Conservation (phyloP, 2,888 invertebrate species). For the Bembecia ichneumoniformis region DNA sequence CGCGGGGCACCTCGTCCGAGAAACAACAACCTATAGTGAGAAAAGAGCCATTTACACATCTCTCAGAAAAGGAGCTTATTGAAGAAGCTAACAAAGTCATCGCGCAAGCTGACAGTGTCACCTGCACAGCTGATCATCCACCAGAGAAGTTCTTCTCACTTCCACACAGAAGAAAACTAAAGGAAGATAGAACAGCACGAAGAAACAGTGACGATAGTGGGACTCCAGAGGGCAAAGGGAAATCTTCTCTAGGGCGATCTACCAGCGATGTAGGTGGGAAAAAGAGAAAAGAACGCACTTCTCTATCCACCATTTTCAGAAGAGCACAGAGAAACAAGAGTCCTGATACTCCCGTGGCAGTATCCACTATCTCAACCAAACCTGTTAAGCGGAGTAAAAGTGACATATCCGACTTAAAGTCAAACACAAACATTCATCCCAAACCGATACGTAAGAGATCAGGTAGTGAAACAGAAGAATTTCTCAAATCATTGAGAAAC, state of each 20-base stretch:
- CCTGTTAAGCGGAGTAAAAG: conserved; percentile 74
- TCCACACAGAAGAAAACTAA: conserved; percentile 74
- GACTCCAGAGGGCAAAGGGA: conserved; percentile 33
- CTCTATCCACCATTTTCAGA: conserved; percentile 78
- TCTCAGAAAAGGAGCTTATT: conserved; percentile 80
- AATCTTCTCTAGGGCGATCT: conserved; percentile 65
- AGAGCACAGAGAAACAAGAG: conserved; percentile 69
- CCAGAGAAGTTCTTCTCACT: conserved; percentile 79
- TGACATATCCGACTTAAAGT: conserved; percentile 76
- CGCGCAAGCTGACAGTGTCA: conserved; percentile 80
- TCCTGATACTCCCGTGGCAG: conserved; percentile 64
- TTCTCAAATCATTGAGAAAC: conserved; percentile 63
- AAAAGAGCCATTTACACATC: conserved; percentile 75
- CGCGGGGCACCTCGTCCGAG: conserved; percentile 48
- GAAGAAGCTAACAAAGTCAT: conserved; percentile 83
- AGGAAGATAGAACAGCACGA: conserved; percentile 45
- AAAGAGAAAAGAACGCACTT: conserved; percentile 69
- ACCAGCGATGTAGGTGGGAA: conserved; percentile 70
- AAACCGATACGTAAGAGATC: conserved; percentile 71
- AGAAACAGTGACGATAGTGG: conserved; percentile 72
- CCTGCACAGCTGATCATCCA: conserved; percentile 74
- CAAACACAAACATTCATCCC: conserved; percentile 52
- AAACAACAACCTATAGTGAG: conserved; percentile 37
- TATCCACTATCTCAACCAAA: conserved; percentile 47
- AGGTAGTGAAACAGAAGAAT: conserved; percentile 75